phyloP scores from a whole-genome alignment of 2,113 vertebrate species.

The Romanogobio albipinnatus region DNA sequence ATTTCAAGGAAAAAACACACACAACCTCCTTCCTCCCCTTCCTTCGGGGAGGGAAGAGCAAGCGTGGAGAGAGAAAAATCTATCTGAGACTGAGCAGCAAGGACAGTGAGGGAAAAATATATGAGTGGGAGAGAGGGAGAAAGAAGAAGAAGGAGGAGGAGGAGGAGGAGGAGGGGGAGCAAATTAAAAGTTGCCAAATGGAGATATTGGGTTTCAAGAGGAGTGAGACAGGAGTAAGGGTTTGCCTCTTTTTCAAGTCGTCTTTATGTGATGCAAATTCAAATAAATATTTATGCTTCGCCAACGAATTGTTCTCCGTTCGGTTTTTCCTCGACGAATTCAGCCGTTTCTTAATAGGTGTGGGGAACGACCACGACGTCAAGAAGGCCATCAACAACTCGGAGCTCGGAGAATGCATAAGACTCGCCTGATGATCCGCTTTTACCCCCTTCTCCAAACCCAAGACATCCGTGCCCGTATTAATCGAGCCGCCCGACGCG shows the following conservation, averaged over 20 bases:
- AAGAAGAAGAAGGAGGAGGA: conserved; percentile 74
- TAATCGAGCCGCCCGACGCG: background rate
- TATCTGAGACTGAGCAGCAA: conserved; percentile 86
- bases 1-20: conserved; percentile 99
- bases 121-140: conserved; percentile 87
- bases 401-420: conserved; percentile 40
- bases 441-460: conserved; percentile 21
- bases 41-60: conserved; percentile 93
- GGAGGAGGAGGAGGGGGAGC: conserved; percentile 88
- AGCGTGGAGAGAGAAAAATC: conserved; percentile 84
- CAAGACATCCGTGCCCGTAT: background rate
- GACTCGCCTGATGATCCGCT: background rate
- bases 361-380: conserved; percentile 60
- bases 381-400: conserved; percentile 66
- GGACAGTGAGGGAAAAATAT: conserved; percentile 83
- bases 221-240: conserved; percentile 84
- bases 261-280: conserved; percentile 80
- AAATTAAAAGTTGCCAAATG: conserved; percentile 99
- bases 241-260: conserved; percentile 75
- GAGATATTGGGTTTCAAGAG: conserved; percentile 99
- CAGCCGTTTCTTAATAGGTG: conserved; percentile 61
- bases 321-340: conserved; percentile 62
- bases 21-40: conserved; percentile 92
- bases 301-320: conserved; percentile 58
- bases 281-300: conserved; percentile 74